Evolutionary conservation across 2,113 vertebrate species (phyloP), one percentile per base, ranked within the genome.

Genomic region (Crocuta crocuta): DNA sequence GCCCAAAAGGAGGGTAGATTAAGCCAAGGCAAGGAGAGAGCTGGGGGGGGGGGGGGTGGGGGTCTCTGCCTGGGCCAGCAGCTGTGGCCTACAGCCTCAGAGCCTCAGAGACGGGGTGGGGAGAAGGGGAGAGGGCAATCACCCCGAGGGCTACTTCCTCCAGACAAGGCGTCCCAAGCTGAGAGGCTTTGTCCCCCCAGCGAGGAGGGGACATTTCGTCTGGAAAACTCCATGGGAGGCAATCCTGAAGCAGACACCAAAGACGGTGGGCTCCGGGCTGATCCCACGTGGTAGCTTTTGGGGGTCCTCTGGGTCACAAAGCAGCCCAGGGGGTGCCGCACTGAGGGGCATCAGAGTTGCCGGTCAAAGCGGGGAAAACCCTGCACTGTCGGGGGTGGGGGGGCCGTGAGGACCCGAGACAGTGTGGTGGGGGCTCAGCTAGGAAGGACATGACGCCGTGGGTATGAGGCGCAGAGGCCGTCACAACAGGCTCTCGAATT

Each of bases 391-490:
- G 7, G 4, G 13, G 26, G 63, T 23, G 58, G 4, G 21, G 24
- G 0, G 2, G 2, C 39, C 26, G 11, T 16, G 48, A 33, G 48
- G 55, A 13, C n/a, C 83, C 2, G 4, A 78, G 87, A n/a, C 53
- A 43, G 12, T 0, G 1, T 7, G 23, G 6, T 4, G 4, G 13
- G 61, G 43, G 17, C 73, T 80, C 3, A 2, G 2, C 55, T 23
- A 13, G 17, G 50, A 45, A 92, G 35, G 35, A 50, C 33, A 21
- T 1, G 26, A 17, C 28, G 82, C 95, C 58, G 9, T 5, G 31
- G 50, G 1, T 28, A 10, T 50, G 1, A 0, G 1, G 9, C 19
- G 5, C 26, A 15, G 5, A n/a, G 50, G 28, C 7, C 0, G 19
- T 4, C 43, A 50, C 31, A 21, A 4, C 7, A 31, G 1, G 5